Evolutionary conservation across 2,888 invertebrate species (phyloP).

Genomic region (Julus scanicus): DNA sequence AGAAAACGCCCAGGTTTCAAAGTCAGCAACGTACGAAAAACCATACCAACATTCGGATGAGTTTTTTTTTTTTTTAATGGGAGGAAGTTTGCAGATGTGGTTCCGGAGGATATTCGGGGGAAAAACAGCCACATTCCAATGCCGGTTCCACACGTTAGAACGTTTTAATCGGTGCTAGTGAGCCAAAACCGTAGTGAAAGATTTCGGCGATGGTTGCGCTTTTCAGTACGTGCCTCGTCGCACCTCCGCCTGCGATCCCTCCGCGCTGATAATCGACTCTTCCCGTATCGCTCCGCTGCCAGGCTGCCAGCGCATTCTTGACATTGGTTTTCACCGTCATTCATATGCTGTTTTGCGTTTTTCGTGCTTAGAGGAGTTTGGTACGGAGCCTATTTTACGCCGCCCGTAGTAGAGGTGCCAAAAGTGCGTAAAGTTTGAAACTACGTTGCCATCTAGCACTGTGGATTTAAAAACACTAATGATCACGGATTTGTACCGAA

Average conservation of each 20-base stretch:
- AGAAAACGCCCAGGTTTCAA: not conserved
- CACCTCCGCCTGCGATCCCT: not conserved
- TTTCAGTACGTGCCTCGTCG: not conserved
- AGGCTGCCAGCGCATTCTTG: constrained; percentile 26
- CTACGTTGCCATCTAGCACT: not conserved
- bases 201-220: not conserved
- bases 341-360: not conserved
- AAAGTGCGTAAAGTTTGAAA: not conserved
- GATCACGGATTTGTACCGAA: too few species aligned
- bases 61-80: not conserved
- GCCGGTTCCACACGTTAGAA: not conserved
- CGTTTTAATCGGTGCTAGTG: constrained; percentile 11
- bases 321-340: not conserved
- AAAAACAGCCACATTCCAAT: not conserved
- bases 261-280: not conserved
- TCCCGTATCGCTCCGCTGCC: constrained; percentile 15
- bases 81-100: not conserved
- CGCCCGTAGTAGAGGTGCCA: not conserved
- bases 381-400: not conserved
- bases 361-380: constrained; percentile 3
- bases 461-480: not conserved
- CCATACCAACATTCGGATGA: not conserved
- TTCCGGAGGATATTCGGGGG: not conserved
- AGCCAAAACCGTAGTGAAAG: not conserved
- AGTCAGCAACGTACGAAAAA: not conserved